Conservation (phyloP, 1,140 invertebrate genomes). For the Tetragonula clypearis region DNA sequence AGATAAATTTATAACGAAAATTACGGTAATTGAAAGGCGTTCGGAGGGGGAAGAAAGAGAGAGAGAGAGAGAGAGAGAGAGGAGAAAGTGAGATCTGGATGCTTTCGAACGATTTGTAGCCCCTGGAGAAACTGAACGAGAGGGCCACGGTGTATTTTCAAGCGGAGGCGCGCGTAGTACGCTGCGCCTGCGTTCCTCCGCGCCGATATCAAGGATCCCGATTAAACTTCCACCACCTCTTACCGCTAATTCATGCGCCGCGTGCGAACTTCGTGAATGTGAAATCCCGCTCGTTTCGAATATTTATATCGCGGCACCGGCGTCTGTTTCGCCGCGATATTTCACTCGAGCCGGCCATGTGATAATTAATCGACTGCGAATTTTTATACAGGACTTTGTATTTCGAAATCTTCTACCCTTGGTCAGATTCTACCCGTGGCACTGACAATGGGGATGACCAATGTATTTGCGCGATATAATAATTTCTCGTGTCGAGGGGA, state of each 20-base stretch:
- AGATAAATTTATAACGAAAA: slow-evolving; percentile 19
- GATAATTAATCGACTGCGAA: too few relatives aligned
- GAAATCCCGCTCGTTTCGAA: slow-evolving; percentile 14
- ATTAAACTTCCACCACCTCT: slow-evolving; percentile 29
- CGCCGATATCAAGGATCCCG: slow-evolving; percentile 26
- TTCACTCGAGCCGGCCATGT: too few relatives aligned
- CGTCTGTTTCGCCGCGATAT: neutral
- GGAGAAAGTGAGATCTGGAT: slow-evolving; percentile 25
- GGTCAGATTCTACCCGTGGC: too few relatives aligned
- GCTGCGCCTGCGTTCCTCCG: slow-evolving; percentile 6
- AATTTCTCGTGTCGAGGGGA: too few relatives aligned
- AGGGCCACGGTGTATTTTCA: slow-evolving; percentile 7
- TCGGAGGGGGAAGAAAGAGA: neutral
- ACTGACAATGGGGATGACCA: too few relatives aligned
- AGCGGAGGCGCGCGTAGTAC: neutral
- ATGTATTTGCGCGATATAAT: too few relatives aligned
- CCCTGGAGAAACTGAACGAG: slow-evolving; percentile 14
- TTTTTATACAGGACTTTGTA: too few relatives aligned
- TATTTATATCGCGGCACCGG: neutral
- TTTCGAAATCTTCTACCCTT: too few relatives aligned
- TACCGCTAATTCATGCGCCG: slow-evolving; percentile 18
- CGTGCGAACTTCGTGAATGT: slow-evolving; percentile 8
- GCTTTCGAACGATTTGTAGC: slow-evolving; percentile 27
- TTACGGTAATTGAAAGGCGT: slow-evolving; percentile 39
- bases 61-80: neutral